A percentile compares a stretch with the other conserved stretches of the same genome.
These are phyloP conservation scores for Hyaena hyaena DNA, from an alignment of 2,113 vertebrate genomes.

Conservation along the genomic window DNA sequence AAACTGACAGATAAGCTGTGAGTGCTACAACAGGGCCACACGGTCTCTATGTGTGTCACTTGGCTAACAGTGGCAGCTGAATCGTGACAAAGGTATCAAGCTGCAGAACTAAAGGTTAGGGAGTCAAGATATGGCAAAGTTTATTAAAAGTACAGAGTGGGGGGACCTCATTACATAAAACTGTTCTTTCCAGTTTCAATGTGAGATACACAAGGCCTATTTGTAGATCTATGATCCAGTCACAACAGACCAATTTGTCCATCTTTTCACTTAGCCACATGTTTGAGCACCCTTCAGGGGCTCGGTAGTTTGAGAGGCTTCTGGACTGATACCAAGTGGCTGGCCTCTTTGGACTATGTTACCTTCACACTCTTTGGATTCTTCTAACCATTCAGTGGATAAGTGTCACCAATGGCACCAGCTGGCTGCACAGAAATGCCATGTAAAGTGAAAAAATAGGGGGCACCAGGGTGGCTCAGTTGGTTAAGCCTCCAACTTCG, in stretches of 20 bases:
- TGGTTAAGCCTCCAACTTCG: no score
- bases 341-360: neutral
- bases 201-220: neutral
- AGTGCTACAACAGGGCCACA: neutral
- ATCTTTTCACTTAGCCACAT: neutral
- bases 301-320: neutral
- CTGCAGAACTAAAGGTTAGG: neutral
- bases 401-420: neutral
- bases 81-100: neutral
- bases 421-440: neutral
- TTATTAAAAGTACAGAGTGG: neutral
- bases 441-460: neutral
- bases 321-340: neutral
- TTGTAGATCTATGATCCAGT: neutral
- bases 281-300: neutral
- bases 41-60: neutral
- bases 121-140: neutral
- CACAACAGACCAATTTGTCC: neutral
- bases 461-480: no score
- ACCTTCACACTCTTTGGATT: neutral
- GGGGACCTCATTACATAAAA: neutral
- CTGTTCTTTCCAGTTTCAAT: neutral
- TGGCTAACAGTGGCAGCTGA: neutral
- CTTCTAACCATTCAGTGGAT: neutral
- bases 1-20: neutral